A percentile compares a stretch with the other conserved stretches of the same genome.
Conservation (phyloP, 2,888 invertebrate genomes). For the Punctoribates punctum region DNA sequence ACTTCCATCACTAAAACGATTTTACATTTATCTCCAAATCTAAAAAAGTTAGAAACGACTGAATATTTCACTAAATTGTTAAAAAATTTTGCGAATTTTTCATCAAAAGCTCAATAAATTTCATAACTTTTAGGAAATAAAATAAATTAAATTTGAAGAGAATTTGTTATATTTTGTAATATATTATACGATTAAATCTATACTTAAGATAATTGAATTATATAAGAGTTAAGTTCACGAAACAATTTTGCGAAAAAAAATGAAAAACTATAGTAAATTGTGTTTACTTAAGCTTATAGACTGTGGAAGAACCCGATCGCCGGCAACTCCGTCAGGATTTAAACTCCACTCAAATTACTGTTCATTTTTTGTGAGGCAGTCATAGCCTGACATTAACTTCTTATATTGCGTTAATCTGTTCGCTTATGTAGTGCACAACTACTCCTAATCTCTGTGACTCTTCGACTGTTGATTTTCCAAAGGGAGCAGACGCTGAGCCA, state of each 20-base stretch:
- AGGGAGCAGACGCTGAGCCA: slow-evolving; percentile 8
- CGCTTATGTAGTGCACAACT: slow-evolving; percentile 32
- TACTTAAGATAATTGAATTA: slow-evolving; percentile 22
- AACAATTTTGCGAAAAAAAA: slow-evolving; percentile 10
- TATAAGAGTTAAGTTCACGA: not conserved
- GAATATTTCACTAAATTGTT: no score
- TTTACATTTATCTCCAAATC: no score
- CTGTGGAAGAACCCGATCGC: not conserved
- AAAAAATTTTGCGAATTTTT: no score
- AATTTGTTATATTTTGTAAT: no score
- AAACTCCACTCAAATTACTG: slow-evolving; percentile 25
- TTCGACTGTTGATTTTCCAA: slow-evolving; percentile 31
- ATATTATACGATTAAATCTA: no score
- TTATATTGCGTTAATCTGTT: slow-evolving; percentile 38
- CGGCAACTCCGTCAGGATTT: slow-evolving; percentile 30
- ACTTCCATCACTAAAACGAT: no score
- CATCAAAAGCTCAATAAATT: no score
- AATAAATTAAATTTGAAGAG: no score
- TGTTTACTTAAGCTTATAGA: slow-evolving; percentile 32
- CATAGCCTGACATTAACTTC: slow-evolving; percentile 29
- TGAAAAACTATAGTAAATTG: slow-evolving; percentile 14
- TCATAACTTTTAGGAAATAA: no score
- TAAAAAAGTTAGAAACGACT: no score
- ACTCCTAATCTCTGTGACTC: slow-evolving; percentile 26
- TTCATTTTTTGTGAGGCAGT: slow-evolving; percentile 22